Conservation (phyloP, 2,113 vertebrate species). For the Elanoides forficatus region DNA sequence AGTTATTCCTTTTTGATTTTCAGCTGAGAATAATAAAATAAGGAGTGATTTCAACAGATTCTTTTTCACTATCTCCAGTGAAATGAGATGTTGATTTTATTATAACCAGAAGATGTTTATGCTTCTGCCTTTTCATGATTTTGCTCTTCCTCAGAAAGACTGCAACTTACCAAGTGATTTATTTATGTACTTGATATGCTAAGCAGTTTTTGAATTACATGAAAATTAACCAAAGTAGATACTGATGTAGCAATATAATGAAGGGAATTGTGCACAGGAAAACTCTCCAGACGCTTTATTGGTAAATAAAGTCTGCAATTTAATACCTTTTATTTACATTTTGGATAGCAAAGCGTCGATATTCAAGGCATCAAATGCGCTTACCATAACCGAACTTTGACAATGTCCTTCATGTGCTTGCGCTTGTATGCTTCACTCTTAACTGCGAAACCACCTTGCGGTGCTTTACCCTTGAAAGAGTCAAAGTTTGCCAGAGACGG, state of each 20-base stretch:
- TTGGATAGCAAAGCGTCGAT: neutral
- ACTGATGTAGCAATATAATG: neutral
- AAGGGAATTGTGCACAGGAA: neutral
- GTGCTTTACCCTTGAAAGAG: neutral
- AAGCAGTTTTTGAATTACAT: neutral
- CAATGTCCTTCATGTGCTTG: neutral
- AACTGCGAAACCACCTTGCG: neutral
- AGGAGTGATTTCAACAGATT: neutral
- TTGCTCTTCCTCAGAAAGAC: neutral
- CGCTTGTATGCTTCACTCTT: rapidly evolving
- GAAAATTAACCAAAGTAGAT: neutral
- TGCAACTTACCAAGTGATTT: neutral
- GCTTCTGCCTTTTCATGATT: neutral
- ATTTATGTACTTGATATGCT: neutral
- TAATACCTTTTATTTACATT: neutral
- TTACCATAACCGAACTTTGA: neutral
- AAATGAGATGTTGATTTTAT: neutral
- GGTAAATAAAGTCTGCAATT: neutral
- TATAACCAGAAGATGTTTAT: neutral
- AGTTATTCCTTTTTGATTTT: neutral
- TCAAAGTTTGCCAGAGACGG: rapidly evolving
- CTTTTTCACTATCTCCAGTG: neutral
- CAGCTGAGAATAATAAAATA: neutral
- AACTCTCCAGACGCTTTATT: neutral
- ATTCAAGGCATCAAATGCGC: neutral